Conservation (phyloP, 1,140 invertebrate species). For the Diorhabda sublineata region DNA sequence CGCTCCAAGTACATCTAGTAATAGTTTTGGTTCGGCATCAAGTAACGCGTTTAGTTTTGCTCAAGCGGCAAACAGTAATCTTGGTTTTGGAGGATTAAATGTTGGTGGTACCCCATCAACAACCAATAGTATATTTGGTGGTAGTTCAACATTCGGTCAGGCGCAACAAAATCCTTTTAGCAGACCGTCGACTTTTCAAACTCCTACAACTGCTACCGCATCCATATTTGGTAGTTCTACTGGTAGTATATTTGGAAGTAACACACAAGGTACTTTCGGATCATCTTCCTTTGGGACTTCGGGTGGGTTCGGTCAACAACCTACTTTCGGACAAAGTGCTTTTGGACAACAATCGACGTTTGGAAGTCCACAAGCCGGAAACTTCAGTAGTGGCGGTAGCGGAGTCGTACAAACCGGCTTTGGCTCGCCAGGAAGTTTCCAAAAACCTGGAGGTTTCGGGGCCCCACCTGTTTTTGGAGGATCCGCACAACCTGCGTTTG, state of each 20-base stretch:
- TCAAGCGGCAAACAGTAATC: conserved; percentile 7
- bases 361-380: conserved; percentile 29
- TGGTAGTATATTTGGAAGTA: conserved; percentile 17
- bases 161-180: conserved; percentile 16
- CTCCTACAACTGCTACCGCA: conserved; percentile 18
- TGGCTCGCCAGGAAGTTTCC: conserved; percentile 35
- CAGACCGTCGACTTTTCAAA: neutral
- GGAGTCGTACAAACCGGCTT: conserved; percentile 44
- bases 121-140: conserved; percentile 15
- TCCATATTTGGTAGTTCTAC: conserved; percentile 25
- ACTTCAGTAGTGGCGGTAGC: conserved; percentile 38
- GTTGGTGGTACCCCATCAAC: conserved; percentile 28
- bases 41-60: conserved; percentile 17
- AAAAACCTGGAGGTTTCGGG: conserved; percentile 47
- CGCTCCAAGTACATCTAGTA: conserved; percentile 21
- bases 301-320: conserved; percentile 31
- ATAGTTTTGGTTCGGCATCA: conserved; percentile 28
- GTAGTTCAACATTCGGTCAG: neutral
- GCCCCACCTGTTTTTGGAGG: conserved; percentile 49
- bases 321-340: conserved; percentile 28
- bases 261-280: conserved; percentile 13
- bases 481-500: conserved; percentile 46
- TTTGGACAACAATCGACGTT: conserved; percentile 29
- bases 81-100: conserved; percentile 35
- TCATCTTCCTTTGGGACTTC: conserved; percentile 13